A percentile compares a stretch with the other conserved stretches of the same genome.
Conservation (phyloP, 2,113 vertebrate genomes). For the Callospermophilus lateralis region DNA sequence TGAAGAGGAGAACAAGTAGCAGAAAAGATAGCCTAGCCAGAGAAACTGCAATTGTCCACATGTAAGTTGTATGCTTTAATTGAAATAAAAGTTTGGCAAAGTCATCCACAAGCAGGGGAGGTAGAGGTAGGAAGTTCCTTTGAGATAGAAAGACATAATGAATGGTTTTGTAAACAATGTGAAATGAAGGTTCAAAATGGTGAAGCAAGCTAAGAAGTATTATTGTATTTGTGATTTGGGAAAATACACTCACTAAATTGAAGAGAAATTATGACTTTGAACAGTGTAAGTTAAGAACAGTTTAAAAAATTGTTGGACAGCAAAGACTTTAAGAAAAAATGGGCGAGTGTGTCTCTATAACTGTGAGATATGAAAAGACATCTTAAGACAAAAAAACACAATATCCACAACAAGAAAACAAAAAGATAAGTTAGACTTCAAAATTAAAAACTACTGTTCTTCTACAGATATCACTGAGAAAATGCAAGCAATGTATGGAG, state of each 20-base stretch:
- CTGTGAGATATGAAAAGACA: neutral
- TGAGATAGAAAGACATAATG: neutral
- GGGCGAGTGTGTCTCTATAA: neutral
- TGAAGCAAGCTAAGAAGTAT: neutral
- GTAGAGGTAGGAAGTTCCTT: neutral
- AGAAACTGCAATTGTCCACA: neutral
- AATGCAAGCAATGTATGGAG: neutral
- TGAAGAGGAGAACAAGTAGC: neutral
- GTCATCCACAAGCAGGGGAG: neutral
- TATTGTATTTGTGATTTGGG: neutral
- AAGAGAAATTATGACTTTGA: neutral
- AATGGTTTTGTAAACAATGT: neutral
- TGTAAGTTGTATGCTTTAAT: neutral
- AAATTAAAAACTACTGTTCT: slow-evolving; percentile 13
- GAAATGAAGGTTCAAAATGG: neutral
- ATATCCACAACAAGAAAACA: neutral
- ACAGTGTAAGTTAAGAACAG: neutral
- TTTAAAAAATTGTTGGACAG: neutral
- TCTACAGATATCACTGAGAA: neutral
- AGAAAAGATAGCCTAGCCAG: neutral
- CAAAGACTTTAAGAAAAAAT: neutral
- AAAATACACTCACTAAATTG: neutral
- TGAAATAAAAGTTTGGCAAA: neutral
- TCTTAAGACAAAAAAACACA: neutral
- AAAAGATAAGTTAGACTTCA: neutral